These are phyloP conservation scores for Salpingus planirostris DNA, from an alignment of 2,888 invertebrate species.

Conservation along the genomic window DNA sequence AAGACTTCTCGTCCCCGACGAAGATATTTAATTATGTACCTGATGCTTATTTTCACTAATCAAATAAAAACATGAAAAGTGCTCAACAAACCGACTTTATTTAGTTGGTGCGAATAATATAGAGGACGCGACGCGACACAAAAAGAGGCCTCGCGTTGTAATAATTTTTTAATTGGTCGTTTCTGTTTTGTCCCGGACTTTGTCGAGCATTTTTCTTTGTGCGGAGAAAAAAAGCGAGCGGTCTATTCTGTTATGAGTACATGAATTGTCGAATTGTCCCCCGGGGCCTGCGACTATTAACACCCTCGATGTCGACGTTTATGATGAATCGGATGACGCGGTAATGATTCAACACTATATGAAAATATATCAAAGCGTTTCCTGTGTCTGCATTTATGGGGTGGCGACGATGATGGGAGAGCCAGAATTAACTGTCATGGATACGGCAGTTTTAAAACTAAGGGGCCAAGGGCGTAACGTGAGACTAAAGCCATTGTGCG, in stretches of 20 bases:
- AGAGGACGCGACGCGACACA: too few relatives aligned
- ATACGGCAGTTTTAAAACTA: constrained; percentile 35
- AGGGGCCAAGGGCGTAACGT: constrained; percentile 33
- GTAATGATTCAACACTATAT: constrained; percentile 36
- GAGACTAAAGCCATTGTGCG: constrained; percentile 31
- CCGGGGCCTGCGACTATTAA: too few relatives aligned
- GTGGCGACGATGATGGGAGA: constrained; percentile 23
- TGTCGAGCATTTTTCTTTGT: too few relatives aligned
- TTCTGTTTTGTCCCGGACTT: too few relatives aligned
- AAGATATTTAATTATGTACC: constrained; percentile 7
- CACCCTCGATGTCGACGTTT: constrained; percentile 35
- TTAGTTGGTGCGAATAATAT: constrained; percentile 1
- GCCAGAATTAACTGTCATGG: constrained; percentile 39
- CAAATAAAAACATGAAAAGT: constrained; percentile 8
- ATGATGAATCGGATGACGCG: constrained; percentile 39
- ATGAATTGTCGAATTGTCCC: too few relatives aligned
- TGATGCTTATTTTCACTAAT: constrained; percentile 3
- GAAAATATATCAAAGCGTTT: constrained; percentile 25
- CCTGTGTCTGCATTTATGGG: constrained; percentile 36
- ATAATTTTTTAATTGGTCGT: too few relatives aligned
- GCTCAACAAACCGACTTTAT: too few relatives aligned
- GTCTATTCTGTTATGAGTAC: too few relatives aligned
- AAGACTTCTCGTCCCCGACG: too few relatives aligned
- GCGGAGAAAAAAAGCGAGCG: too few relatives aligned
- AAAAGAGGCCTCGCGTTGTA: too few relatives aligned